phyloP scores from a whole-genome alignment of 2,888 invertebrate species.

The Xestia sexstrigata region DNA sequence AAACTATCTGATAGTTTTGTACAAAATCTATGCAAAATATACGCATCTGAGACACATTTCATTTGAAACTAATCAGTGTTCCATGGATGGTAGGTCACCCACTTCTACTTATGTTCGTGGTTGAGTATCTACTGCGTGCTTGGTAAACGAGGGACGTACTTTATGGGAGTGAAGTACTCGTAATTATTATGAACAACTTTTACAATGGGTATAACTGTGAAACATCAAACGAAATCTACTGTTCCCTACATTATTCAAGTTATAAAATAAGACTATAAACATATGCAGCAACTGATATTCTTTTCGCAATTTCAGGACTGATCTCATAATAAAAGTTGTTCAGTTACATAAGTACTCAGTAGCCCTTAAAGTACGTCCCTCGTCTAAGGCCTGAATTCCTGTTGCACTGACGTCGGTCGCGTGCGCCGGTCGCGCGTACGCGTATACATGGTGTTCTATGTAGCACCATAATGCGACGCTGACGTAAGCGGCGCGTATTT shows the following conservation, averaged over 20 bases:
- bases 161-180: background rate
- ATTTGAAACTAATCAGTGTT: conserved; percentile 40
- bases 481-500: too few species aligned
- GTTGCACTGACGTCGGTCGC: too few species aligned
- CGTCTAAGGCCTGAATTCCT: background rate
- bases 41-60: conserved; percentile 25
- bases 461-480: too few species aligned
- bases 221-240: background rate
- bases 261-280: background rate
- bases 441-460: too few species aligned
- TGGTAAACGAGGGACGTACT: background rate
- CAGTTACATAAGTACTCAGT: background rate
- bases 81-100: conserved; percentile 29
- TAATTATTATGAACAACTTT: background rate
- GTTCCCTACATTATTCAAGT: background rate
- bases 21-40: conserved; percentile 44
- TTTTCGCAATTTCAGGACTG: background rate
- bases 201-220: background rate
- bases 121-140: conserved; percentile 8
- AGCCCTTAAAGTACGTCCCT: background rate
- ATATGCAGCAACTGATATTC: background rate
- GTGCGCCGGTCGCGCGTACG: too few species aligned
- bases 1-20: conserved; percentile 39
- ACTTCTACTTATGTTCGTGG: conserved; percentile 52
- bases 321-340: background rate